Base-by-base conservation (phyloP, 2,888 invertebrate genomes). In the Netelia inedita region DNA sequence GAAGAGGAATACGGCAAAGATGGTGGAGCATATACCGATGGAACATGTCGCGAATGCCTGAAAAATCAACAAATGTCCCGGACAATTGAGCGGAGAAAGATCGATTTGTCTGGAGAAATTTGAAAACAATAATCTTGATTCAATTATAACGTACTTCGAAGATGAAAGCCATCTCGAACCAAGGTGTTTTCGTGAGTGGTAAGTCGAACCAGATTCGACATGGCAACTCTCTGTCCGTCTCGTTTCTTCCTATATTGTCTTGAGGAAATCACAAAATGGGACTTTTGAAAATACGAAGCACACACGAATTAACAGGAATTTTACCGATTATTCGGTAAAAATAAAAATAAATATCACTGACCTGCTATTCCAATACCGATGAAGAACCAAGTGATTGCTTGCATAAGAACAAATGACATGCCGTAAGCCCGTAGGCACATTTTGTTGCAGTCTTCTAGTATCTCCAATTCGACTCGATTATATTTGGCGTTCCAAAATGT, bases 401-500 rank as follows among this genome's bases (percentile, higher is more conserved):
- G 57, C 57, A 57, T 57, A n/a, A 63, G 63, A 35, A 63, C 11
- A 16, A 63, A 63, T n/a, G 63, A 63, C 16, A n/a, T 35, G 0
- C 63, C 63, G 35, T 63, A 63, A 63, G 63, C 63, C 63, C 63
- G 35, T 21, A 63, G 63, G n/a, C 63, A 63, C 28, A 35, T 63
- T 35, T n/a, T 63, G 63, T 61, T 50, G 0, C 28, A 55, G 10
- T 43, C 35, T 14, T 35, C 35, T 43, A 65, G 53, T 21, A 10
- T 46, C 9, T 41, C 41, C 10, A 71, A 79, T 23, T 88, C 84
- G 23, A 76, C 41, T 9, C 46, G 65, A 19, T 75, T 73, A 50
- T 86, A 84, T 2, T 43, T 16, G 11, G 65, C 80, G 5, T 71
- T 69, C 87, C 88, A 88, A 61, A 84, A 89, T 35, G 73, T 23